These are phyloP conservation scores for Harpagifer antarcticus DNA, from an alignment of 2,797 vertebrate species.

Conservation along the genomic window DNA sequence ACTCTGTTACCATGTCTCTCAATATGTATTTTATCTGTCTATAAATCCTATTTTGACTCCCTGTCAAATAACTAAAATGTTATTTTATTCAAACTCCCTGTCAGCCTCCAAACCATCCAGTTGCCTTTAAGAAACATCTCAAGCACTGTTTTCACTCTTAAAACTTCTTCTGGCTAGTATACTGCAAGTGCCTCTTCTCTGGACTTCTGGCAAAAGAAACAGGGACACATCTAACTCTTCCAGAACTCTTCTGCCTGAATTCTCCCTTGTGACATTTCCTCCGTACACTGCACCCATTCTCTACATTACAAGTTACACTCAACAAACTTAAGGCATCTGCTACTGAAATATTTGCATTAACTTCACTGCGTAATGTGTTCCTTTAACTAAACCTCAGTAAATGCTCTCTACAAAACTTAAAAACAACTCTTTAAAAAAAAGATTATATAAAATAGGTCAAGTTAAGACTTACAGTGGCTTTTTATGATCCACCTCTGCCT, in stretches of 20 bases:
- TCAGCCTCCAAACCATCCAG: conserved; percentile 42
- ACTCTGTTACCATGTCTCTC: conserved; percentile 11
- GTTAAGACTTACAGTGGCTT: not conserved
- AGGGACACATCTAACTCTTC: conserved; percentile 33
- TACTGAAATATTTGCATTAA: not conserved
- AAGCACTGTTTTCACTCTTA: conserved; percentile 32
- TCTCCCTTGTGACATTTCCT: conserved; percentile 18
- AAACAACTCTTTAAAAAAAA: not conserved
- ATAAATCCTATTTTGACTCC: conserved; percentile 35
- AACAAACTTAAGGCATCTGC: not conserved
- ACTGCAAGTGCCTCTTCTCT: conserved; percentile 17
- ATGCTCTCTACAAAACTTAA: not conserved
- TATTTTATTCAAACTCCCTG: conserved; percentile 41
- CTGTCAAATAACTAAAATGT: conserved; percentile 28
- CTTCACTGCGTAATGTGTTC: not conserved
- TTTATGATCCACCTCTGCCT: conserved; percentile 8
- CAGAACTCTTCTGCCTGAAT: conserved; percentile 29
- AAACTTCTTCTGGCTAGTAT: conserved; percentile 33
- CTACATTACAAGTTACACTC: not conserved
- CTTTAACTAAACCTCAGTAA: not conserved
- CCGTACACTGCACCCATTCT: not conserved
- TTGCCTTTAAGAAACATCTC: conserved; percentile 32
- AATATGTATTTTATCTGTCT: conserved; percentile 9
- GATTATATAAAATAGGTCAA: not conserved
- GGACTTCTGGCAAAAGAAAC: conserved; percentile 17